Base-by-base conservation (phyloP, 2,888 invertebrate species). In the Bembecia ichneumoniformis region DNA sequence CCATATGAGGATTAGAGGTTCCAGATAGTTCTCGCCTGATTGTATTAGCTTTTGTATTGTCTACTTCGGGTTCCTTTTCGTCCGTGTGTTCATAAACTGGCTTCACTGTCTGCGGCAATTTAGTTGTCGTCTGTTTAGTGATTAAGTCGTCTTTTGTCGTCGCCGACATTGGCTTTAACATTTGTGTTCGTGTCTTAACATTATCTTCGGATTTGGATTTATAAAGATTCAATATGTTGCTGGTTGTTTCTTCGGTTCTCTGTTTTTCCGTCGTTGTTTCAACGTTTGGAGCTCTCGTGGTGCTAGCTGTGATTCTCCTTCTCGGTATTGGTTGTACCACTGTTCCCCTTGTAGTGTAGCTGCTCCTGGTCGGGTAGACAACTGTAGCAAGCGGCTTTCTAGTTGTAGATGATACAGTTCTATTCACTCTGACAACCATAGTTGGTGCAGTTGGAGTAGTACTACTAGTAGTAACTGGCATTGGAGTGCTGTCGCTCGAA, bases 301-400 rank as follows among this genome's bases (percentile, higher is more conserved):
- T 66, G 45, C 81, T 73, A 2, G 73, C 60, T 0, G 74, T 62
- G 28, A 78, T 74, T 56, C 91, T 79, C 49, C 89, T 79, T 61
- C 90, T 81, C 0, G 91, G 90, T 57, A 92, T 91, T 9, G 90
- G 77, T 65, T 92, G 92, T n/a, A 92, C 90, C 1, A 90, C 90
- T 2, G 90, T 89, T 0, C 90, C 88, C 58, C 89, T 88, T 0
- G 90, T 89, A 1, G 90, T 86, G 20, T 86, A 82, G 52, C 89
- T 83, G 10, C 88, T 78, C 56, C 89, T 79, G 0, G 87, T 87
- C 0, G 91, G 89, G 59, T 87, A 86, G 17, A 88, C 82, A 5
- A 86, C 75, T 2, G 88, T 88, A 2, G 84, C 74, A 36, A 79
- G 64, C 1, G 90, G 88, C 59, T 88, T 76, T 58, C 89, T 86